Evolutionary conservation across 1,140 invertebrate species (phyloP).

Genomic region (Bombus confusus): DNA sequence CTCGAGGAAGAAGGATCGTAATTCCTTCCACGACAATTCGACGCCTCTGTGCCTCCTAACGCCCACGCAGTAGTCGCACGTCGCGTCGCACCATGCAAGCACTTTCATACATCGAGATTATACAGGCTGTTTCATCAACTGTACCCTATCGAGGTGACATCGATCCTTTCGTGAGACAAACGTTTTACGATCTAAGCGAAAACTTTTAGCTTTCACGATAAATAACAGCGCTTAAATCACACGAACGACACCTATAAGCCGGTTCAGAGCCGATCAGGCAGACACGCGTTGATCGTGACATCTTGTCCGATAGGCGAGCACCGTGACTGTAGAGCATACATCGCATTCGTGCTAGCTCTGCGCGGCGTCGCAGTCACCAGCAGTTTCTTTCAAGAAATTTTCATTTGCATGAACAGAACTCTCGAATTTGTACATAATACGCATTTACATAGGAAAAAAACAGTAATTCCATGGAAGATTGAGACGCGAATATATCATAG

Average conservation of each 20-base stretch:
- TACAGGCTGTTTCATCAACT: conserved; percentile 22
- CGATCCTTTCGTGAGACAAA: neutral
- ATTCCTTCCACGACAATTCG: conserved; percentile 64
- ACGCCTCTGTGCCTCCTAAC: conserved; percentile 60
- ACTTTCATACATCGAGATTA: conserved; percentile 33
- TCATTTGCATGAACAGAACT: conserved; percentile 29
- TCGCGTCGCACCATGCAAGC: neutral
- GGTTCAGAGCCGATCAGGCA: neutral
- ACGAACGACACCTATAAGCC: neutral
- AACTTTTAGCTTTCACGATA: neutral
- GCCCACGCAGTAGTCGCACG: conserved; percentile 40
- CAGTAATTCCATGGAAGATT: neutral
- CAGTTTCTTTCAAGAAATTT: neutral
- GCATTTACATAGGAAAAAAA: conserved; percentile 29
- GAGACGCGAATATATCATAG: neutral
- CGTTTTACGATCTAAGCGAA: neutral
- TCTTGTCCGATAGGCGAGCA: too few species aligned
- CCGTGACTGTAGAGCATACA: too few species aligned
- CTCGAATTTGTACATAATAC: conserved; percentile 26
- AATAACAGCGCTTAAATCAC: neutral
- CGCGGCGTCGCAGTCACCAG: neutral
- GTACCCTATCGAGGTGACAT: neutral
- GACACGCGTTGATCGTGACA: neutral
- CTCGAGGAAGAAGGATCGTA: conserved; percentile 37
- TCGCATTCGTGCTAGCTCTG: too few species aligned